These are phyloP conservation scores for Hephaestus fuliginosus DNA, from an alignment of 2,797 vertebrate genomes.

Conservation along the genomic window DNA sequence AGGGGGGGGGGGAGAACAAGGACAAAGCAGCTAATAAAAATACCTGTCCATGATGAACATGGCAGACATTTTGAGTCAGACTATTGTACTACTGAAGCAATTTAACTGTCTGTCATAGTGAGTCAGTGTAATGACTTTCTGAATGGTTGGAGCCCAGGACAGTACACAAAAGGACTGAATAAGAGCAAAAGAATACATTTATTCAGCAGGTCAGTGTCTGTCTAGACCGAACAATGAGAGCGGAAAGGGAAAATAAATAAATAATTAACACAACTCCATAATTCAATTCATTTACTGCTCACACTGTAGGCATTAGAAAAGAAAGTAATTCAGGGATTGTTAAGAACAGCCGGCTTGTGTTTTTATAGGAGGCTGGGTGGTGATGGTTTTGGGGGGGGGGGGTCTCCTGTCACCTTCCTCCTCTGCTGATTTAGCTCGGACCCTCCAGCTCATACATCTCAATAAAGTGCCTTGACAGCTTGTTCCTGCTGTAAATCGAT, in stretches of 20 bases:
- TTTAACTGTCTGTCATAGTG: slow-evolving; percentile 20
- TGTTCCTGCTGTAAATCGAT: slow-evolving; percentile 57
- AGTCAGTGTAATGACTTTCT: slow-evolving; percentile 28
- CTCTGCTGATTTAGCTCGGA: slow-evolving; percentile 43
- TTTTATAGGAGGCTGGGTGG: background rate
- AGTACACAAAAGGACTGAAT: slow-evolving; percentile 17
- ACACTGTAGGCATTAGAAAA: background rate
- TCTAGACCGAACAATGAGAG: slow-evolving; percentile 11
- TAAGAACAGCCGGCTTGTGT: background rate
- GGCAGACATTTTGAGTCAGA: slow-evolving; percentile 10
- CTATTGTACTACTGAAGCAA: slow-evolving; percentile 30
- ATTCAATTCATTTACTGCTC: slow-evolving; percentile 11
- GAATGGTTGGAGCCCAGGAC: slow-evolving; percentile 25
- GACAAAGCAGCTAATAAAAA: slow-evolving; percentile 22
- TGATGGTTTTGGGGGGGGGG: background rate
- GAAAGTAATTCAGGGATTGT: slow-evolving; percentile 1
- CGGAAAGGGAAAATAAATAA: background rate
- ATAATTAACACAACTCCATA: background rate
- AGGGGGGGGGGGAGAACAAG: background rate
- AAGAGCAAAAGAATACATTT: background rate
- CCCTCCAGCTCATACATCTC: slow-evolving; percentile 67
- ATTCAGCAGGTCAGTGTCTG: background rate
- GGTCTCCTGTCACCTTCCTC: slow-evolving; percentile 52
- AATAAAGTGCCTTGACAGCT: slow-evolving; percentile 61
- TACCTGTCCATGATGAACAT: slow-evolving; percentile 20